These are phyloP conservation scores for Scotopteryx bipunctaria DNA, from an alignment of 2,888 invertebrate genomes.

Conservation along the genomic window DNA sequence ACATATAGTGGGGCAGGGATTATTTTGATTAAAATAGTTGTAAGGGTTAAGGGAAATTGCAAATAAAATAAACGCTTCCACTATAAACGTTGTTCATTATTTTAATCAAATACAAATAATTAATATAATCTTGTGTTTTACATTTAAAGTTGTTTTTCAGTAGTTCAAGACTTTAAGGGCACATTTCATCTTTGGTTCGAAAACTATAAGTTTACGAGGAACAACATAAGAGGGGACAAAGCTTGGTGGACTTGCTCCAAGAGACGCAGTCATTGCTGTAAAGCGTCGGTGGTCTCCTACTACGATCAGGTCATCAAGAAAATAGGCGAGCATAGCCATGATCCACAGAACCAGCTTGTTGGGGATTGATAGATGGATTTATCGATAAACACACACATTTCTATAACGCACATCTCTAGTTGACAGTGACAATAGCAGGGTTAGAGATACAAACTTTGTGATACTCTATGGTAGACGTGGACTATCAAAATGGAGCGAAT, in stretches of 20 bases:
- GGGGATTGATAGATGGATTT: no score
- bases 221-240: not conserved
- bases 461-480: no score
- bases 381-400: not conserved
- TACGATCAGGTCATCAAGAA: not conserved
- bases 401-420: no score
- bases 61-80: conserved; percentile 6
- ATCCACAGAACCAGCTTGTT: no score
- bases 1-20: no score
- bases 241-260: conserved; percentile 18
- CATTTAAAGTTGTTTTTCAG: conserved; percentile 3
- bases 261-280: conserved; percentile 4
- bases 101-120: not conserved
- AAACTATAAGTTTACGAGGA: conserved; percentile 7
- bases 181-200: conserved; percentile 2
- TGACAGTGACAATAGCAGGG: no score
- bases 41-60: conserved; percentile 15
- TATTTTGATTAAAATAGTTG: not conserved
- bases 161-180: conserved; percentile 3
- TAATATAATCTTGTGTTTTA: no score
- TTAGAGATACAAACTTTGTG: no score
- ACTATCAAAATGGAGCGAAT: no score
- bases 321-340: conserved; percentile 3
- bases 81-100: conserved; percentile 1
- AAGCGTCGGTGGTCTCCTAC: conserved; percentile 4